Evolutionary conservation across 2,888 invertebrate species (phyloP).

Genomic region (Minunthozetes semirufus): DNA sequence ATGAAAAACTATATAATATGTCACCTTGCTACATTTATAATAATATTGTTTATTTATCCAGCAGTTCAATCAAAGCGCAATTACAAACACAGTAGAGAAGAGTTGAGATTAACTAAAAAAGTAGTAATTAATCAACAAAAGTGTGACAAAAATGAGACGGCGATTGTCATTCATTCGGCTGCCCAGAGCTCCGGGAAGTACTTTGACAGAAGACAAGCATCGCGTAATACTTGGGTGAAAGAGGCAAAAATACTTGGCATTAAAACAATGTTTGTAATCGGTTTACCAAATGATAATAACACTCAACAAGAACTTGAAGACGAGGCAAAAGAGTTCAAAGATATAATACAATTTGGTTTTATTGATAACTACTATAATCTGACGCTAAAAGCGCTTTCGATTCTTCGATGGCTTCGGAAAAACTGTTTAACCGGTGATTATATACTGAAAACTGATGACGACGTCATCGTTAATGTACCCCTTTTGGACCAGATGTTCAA

Average conservation of each 20-base stretch:
- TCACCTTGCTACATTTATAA: too few relatives aligned
- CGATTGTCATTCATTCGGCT: slow-evolving; percentile 35
- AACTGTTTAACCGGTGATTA: slow-evolving; percentile 31
- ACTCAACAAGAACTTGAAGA: slow-evolving; percentile 22
- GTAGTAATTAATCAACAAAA: slow-evolving; percentile 22
- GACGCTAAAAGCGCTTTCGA: slow-evolving; percentile 35
- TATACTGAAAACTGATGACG: slow-evolving; percentile 39
- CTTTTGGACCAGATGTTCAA: slow-evolving; percentile 17
- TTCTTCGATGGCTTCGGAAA: slow-evolving; percentile 33
- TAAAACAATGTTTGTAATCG: slow-evolving; percentile 35
- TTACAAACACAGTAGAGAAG: slow-evolving; percentile 21
- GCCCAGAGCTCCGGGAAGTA: slow-evolving; percentile 31
- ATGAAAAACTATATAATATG: too few relatives aligned
- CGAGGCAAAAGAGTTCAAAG: slow-evolving; percentile 29
- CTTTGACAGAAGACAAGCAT: slow-evolving; percentile 22
- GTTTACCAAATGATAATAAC: slow-evolving; percentile 10
- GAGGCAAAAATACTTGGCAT: slow-evolving; percentile 18
- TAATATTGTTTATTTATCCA: too few relatives aligned
- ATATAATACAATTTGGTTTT: slow-evolving; percentile 36
- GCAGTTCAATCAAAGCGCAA: slow-evolving; percentile 5
- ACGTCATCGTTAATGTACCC: slow-evolving; percentile 37
- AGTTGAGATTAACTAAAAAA: slow-evolving; percentile 22
- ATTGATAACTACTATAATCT: slow-evolving; percentile 37
- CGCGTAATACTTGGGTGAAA: slow-evolving; percentile 29
- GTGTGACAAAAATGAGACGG: slow-evolving; percentile 10